phyloP scores from a whole-genome alignment of 1,140 invertebrate genomes.

The Ceratina australensis region DNA sequence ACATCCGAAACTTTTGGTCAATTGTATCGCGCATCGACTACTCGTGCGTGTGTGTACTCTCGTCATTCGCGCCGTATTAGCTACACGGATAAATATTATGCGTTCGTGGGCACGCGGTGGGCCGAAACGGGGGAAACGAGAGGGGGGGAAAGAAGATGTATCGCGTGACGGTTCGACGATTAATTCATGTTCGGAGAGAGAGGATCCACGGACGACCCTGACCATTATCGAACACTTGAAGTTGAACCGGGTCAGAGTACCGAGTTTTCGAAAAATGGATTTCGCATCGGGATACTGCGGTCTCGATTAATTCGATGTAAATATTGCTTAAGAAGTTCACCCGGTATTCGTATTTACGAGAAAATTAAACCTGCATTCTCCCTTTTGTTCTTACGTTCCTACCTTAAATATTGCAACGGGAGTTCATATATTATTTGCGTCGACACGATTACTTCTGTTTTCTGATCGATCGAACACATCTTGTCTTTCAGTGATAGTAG shows the following conservation, averaged over 20 bases:
- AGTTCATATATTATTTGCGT: conserved; percentile 13
- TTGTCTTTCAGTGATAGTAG: too few species aligned
- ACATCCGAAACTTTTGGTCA: too few species aligned
- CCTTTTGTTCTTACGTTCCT: not conserved
- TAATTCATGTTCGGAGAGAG: conserved; percentile 7
- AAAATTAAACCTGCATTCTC: not conserved
- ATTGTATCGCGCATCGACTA: not conserved
- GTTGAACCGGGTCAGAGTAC: conserved; percentile 1
- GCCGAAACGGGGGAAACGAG: not conserved
- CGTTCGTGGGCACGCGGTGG: not conserved
- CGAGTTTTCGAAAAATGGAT: not conserved
- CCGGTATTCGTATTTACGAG: not conserved
- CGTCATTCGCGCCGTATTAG: not conserved
- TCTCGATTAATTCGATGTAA: too few species aligned
- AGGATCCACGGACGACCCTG: conserved; percentile 21
- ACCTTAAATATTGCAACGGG: conserved; percentile 18
- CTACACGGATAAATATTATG: not conserved
- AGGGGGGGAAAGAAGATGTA: not conserved
- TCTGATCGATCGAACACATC: conserved; percentile 1
- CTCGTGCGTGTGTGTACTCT: not conserved
- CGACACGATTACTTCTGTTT: not conserved
- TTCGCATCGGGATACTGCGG: too few species aligned
- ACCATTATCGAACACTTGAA: conserved; percentile 11
- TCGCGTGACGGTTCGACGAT: conserved; percentile 4
- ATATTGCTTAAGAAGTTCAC: too few species aligned